Evolutionary conservation across 2,113 vertebrate species (phyloP), one percentile per base, ranked within the genome.

Genomic region (Laticauda colubrina): DNA sequence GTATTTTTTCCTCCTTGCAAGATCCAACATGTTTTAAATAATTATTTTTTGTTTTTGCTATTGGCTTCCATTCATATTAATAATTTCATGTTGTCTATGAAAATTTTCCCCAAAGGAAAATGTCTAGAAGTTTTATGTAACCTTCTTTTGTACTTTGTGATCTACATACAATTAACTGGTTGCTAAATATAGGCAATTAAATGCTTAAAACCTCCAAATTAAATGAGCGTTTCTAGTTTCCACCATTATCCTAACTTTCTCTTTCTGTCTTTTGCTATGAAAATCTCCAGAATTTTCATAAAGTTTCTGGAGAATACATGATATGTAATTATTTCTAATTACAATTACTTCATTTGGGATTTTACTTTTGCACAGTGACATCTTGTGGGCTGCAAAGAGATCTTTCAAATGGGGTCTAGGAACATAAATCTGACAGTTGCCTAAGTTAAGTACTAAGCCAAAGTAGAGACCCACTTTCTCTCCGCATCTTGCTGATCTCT

Each of bases 251-350:
- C 85, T 48, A 61, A 29, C 20, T 26, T 64, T 53, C 89, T 90
- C n/a, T 87, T 51, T 90, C 81, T 93, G 15, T 53, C 12, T 64
- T 88, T 55, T 51, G n/a, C 51, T n/a, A n/a, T 21, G 4, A 90
- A 90, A 87, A 61, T 90, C 89, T 87, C 56, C 55, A 85, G 69
- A 57, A 75, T 89, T 85, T 43, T 93, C 12, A 54, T 39, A 56
- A 86, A 87, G 75, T n/a, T 45, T 21, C 23, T 54, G 24, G n/a
- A 93, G 88, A 51, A 86, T 15, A 59, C 34, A 89, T 18, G 56
- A 64, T 23, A 54, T 15, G n/a, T 64, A 93, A 87, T 64, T 90
- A 93, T 87, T 87, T 90, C 61, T 93, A 90, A 54, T 64, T 48
- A n/a, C 15, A 39, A 86, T 90, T 53, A 23, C 81, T 93, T 90